A percentile compares a stretch with the other conserved stretches of the same genome.
Conservation (phyloP, 2,888 invertebrate genomes). For the Anorthoa munda region DNA sequence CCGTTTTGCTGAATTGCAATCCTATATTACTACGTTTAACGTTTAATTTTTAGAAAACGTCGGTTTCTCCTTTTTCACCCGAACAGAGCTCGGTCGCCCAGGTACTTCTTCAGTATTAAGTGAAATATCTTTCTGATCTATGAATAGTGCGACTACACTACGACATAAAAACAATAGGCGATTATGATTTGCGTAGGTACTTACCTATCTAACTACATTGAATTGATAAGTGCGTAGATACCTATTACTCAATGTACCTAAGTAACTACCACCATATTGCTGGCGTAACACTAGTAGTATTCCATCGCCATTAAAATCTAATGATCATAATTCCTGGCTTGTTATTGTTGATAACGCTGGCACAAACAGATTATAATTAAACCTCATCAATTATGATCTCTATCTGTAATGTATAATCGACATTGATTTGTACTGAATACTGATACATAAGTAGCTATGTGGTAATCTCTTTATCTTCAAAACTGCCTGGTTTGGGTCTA, state of each 20-base stretch:
- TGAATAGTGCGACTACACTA: slow-evolving; percentile 20
- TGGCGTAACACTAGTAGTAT: slow-evolving; percentile 30
- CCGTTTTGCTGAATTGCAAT: too few relatives aligned
- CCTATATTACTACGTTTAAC: too few relatives aligned
- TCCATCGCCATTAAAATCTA: slow-evolving; percentile 18
- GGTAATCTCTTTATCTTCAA: slow-evolving; percentile 70
- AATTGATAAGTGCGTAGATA: slow-evolving; percentile 9
- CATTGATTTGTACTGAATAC: slow-evolving; percentile 74
- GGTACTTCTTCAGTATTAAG: background rate
- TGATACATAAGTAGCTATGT: slow-evolving; percentile 66
- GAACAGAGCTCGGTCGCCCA: too few relatives aligned
- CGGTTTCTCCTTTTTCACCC: too few relatives aligned
- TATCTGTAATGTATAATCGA: slow-evolving; percentile 70
- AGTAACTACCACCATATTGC: background rate
- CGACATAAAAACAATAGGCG: slow-evolving; percentile 18
- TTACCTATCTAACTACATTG: slow-evolving; percentile 2
- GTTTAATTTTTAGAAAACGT: too few relatives aligned
- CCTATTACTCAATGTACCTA: slow-evolving; percentile 2
- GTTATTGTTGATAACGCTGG: slow-evolving; percentile 43
- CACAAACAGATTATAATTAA: slow-evolving; percentile 65
- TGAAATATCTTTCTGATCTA: background rate
- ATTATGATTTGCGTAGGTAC: slow-evolving; percentile 19
- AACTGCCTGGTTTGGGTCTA: slow-evolving; percentile 68
- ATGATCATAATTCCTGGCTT: slow-evolving; percentile 37
- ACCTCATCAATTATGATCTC: slow-evolving; percentile 77